Base-by-base conservation (phyloP, 2,888 invertebrate genomes). In the Lysandra coridon region DNA sequence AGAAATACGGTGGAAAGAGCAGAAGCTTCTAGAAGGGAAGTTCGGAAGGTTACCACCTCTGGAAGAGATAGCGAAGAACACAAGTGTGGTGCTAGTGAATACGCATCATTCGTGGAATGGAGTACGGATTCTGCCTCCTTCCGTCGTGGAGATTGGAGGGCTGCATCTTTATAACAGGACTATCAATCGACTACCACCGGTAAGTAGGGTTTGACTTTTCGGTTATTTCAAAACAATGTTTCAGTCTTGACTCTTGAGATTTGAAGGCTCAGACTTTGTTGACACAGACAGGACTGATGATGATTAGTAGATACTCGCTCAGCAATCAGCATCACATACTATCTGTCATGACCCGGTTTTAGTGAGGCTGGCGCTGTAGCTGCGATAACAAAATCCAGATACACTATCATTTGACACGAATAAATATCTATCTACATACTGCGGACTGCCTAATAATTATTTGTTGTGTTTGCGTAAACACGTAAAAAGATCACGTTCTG, bases 101-200 rank as follows among this genome's bases (percentile, higher is more conserved):
- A 91, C 91, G 1, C 92, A 95, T 84, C 87, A 90, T 82, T 88
- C 88, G 73, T 83, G 94, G 79, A 93, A 92, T 79, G 88, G 90
- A 23, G 89, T 93, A 17, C 86, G 89, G 81, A 92, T 92, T 1
- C 80, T 90, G 69, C 90, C 92, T 60, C 95, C 95, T 0, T 88
- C 88, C 17, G 86, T 94, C 14, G 88, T 95, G 1, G 95, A 95
- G 87, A 90, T 95, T 5, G 95, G 95, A 53, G 95, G 95, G 40
- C 87, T 95, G 79, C 95, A 95, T 87, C 86, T 95, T 33, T 86
- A 88, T 80, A 86, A 88, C 60, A 85, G 82, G 76, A 84, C 78
- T 60, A 81, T 84, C 12, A 82, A 84, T 57, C 80, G 86, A 3
- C 80, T 89, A 17, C 84, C 86, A 17, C 79, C 85, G 83, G 89